phyloP scores from a whole-genome alignment of 37 sponge, comb jelly and placozoan species.

The Tethya wilhelma region DNA sequence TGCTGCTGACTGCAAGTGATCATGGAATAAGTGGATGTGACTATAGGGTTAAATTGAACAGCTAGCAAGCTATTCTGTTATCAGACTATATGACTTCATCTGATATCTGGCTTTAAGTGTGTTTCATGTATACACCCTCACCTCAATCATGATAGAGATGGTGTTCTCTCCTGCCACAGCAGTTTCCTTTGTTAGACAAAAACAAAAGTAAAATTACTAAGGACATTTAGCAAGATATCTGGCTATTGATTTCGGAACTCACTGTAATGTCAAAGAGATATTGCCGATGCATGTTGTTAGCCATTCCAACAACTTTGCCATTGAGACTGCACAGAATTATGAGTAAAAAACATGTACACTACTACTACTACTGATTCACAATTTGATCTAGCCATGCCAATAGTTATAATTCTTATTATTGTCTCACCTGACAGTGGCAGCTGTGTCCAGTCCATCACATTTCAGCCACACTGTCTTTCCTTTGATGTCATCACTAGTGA shows the following conservation, averaged over 20 bases:
- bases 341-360: not conserved
- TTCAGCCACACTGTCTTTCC: slow-evolving; percentile 45
- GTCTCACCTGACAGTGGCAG: slow-evolving; percentile 65
- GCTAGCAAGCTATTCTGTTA: not conserved
- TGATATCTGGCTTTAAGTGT: too few species aligned
- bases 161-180: slow-evolving; percentile 37
- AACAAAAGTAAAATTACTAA: not conserved
- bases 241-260: not conserved
- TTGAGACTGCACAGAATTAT: slow-evolving; percentile 47
- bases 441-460: slow-evolving; percentile 88
- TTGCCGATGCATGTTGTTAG: slow-evolving; percentile 57
- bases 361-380: too few species aligned
- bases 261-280: slow-evolving; percentile 78
- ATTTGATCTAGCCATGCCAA: too few species aligned
- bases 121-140: too few species aligned
- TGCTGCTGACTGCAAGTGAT: slow-evolving; percentile 55
- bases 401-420: too few species aligned
- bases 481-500: slow-evolving; percentile 7
- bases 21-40: not conserved
- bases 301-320: slow-evolving; percentile 23
- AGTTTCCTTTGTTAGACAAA: slow-evolving; percentile 11
- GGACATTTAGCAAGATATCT: not conserved
- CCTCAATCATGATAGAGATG: slow-evolving; percentile 56
- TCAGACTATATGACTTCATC: too few species aligned
- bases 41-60: not conserved